Evolutionary conservation across 2,888 invertebrate species (phyloP), one percentile per base, ranked within the genome.

Genomic region (Arrhopalites spinosus): DNA sequence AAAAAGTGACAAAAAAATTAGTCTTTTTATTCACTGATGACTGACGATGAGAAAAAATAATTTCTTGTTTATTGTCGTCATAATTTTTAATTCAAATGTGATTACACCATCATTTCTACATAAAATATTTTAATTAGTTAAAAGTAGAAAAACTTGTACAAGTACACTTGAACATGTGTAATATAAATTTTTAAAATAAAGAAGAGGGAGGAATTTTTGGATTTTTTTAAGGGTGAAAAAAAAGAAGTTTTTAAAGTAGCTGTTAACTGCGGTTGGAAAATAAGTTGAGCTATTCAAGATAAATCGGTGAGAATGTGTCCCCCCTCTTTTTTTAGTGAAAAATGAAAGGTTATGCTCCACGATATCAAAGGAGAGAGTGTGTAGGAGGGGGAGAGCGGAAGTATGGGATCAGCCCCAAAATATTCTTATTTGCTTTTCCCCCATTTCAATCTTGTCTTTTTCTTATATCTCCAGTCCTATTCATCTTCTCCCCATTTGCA

Each of bases 391-490:
- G 59, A 20, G 59, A 59, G 23, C 70, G 70, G 70, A 70, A 59
- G 70, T 36, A 30, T 70, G 70, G 70, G 59, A 70, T 70, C 70
- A 70, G 56, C 59, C 20, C 25, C 30, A 70, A 59, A 30, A 66
- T 59, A 23, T 68, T 17, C 23, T 27, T 68, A 50, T 50, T 68
- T 50, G 25, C 50, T 68, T 50, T 68, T 15, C 47, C 50, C 15
- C 27, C n/a, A 43, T 66, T 68, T 68, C 20, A 68, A 45, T 59
- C 20, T 59, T 59, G 15, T 15, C 1, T 11, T 30, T 63, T n/a
- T 29, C 29, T 17, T 17, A n/a, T 29, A 11, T 29, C 63, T 11
- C 15, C 29, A 27, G n/a, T 29, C 29, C 63, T 63, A 15, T 29
- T 7, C 27, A 7, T 25, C 8, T 15, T 11, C 13, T 11, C 63